phyloP scores from a whole-genome alignment of 2,797 vertebrate species.

The Pipistrellus kuhlii region DNA sequence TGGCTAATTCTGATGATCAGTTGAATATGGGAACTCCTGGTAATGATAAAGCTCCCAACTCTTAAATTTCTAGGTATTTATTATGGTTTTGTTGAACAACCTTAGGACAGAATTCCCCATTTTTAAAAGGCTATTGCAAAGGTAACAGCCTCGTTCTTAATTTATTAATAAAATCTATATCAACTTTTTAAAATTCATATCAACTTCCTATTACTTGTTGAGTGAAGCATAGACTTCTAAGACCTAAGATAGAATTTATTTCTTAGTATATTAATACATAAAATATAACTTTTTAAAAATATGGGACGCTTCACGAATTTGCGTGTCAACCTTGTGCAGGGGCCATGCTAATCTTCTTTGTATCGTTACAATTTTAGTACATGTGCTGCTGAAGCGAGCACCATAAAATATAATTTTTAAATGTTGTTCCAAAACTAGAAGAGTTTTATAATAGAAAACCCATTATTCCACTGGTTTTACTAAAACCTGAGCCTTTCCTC shows the following conservation, averaged over 20 bases:
- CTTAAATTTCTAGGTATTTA: not conserved
- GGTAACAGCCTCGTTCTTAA: not conserved
- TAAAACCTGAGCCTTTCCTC: not conserved
- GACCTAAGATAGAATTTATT: not conserved
- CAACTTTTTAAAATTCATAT: not conserved
- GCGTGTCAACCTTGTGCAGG: too few relatives aligned
- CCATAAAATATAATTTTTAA: not conserved
- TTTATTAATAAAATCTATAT: not conserved
- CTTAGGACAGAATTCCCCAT: not conserved
- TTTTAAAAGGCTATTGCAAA: not conserved
- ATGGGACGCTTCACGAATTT: too few relatives aligned
- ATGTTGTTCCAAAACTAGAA: not conserved
- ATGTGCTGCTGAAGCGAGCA: not conserved
- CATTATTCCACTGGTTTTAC: not conserved
- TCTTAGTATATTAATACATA: not conserved
- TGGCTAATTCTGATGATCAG: not conserved
- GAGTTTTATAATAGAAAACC: not conserved
- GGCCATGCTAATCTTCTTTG: too few relatives aligned
- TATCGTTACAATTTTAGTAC: not conserved
- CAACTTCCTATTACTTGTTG: not conserved
- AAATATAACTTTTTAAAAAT: not conserved
- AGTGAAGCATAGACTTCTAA: constrained; percentile 15
- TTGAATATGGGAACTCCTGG: not conserved
- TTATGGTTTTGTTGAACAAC: not conserved
- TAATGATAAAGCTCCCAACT: not conserved